These are phyloP conservation scores for Heliconius ethilla DNA, from an alignment of 2,888 invertebrate genomes.

Conservation along the genomic window DNA sequence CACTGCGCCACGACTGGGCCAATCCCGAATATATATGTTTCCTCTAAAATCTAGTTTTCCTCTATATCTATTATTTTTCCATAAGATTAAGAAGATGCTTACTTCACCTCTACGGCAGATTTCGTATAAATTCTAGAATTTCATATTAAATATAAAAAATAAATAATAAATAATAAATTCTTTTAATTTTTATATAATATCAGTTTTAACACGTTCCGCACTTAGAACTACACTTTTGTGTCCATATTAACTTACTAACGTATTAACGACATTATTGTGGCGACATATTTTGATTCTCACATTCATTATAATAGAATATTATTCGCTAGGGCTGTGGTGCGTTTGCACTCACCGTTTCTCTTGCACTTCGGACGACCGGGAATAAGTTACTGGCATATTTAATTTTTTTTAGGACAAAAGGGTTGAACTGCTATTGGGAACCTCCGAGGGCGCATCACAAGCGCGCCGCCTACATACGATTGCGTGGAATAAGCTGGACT, in stretches of 20 bases:
- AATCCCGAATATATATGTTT: no score
- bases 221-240: not conserved
- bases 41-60: not conserved
- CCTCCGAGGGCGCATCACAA: slow-evolving; percentile 34
- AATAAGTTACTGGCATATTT: slow-evolving; percentile 62
- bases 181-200: not conserved
- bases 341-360: slow-evolving; percentile 58
- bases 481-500: slow-evolving; percentile 39
- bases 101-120: not conserved
- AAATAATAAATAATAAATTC: not conserved
- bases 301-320: not conserved
- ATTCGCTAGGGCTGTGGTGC: slow-evolving; percentile 19
- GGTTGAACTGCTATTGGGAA: slow-evolving; percentile 14
- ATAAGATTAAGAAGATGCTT: slow-evolving; percentile 17
- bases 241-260: not conserved
- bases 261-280: not conserved
- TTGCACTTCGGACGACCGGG: slow-evolving; percentile 58
- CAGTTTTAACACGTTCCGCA: not conserved
- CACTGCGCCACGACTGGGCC: no score
- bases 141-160: not conserved
- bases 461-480: slow-evolving; percentile 39
- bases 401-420: slow-evolving; percentile 7
- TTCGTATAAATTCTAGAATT: not conserved
- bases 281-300: slow-evolving; percentile 7
- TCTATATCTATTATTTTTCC: slow-evolving; percentile 6